Conservation (phyloP, 2,888 invertebrate genomes). For the Pyrrhosoma nymphula region DNA sequence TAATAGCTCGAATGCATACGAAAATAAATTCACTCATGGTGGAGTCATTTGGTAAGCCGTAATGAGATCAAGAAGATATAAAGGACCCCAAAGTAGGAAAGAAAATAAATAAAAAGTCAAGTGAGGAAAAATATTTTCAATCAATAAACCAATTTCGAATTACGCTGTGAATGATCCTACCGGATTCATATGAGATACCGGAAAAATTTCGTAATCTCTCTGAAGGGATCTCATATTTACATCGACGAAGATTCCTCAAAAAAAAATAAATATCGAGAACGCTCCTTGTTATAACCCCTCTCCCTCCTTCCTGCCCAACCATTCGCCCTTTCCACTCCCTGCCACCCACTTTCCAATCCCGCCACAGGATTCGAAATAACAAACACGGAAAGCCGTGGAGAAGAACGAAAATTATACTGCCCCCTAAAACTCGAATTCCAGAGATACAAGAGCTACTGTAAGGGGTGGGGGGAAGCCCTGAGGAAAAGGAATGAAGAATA, state of each 20-base stretch:
- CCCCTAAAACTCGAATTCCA: neutral
- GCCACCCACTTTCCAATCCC: neutral
- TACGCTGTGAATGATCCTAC: neutral
- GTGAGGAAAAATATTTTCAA: neutral
- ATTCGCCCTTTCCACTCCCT: neutral
- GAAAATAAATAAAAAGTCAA: neutral
- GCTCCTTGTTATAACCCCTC: neutral
- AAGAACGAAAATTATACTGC: neutral
- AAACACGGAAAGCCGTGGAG: neutral
- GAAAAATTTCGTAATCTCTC: neutral
- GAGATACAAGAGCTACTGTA: neutral
- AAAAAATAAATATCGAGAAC: neutral
- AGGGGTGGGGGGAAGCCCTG: neutral
- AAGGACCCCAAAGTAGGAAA: neutral
- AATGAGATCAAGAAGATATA: neutral
- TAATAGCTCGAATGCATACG: neutral
- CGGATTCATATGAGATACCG: neutral
- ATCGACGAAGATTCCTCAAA: neutral
- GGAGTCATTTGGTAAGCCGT: neutral
- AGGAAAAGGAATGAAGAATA: neutral
- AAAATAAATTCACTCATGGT: neutral
- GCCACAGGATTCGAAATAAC: neutral
- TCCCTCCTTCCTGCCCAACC: neutral
- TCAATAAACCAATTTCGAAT: neutral
- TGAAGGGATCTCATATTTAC: neutral